phyloP scores from a whole-genome alignment of 2,113 vertebrate genomes.

The Hemicordylus capensis region DNA sequence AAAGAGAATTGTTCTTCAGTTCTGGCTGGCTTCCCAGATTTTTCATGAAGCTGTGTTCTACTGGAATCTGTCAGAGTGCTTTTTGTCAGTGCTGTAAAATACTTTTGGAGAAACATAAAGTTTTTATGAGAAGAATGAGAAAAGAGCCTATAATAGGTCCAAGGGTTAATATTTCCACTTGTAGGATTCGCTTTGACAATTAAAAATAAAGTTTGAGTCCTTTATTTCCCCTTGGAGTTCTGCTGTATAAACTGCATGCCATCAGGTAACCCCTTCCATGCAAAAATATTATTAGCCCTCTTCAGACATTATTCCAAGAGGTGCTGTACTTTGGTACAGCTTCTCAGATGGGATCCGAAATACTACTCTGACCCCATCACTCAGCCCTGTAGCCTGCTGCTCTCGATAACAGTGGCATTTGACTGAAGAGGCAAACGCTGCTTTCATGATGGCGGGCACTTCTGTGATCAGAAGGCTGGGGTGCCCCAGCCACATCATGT shows the following conservation, averaged over 20 bases:
- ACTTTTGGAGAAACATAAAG: constrained; percentile 81
- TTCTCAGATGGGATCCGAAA: too few relatives aligned
- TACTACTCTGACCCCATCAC: too few relatives aligned
- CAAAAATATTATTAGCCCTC: too few relatives aligned
- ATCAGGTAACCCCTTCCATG: not conserved
- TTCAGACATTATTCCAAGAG: too few relatives aligned
- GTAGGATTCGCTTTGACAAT: constrained; percentile 57
- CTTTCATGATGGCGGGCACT: too few relatives aligned
- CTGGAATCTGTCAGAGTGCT: constrained; percentile 76
- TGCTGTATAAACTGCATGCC: constrained; percentile 26
- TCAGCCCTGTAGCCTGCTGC: too few relatives aligned
- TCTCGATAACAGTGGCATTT: too few relatives aligned
- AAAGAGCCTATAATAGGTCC: constrained; percentile 67
- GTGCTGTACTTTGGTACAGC: too few relatives aligned
- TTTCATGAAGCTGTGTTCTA: constrained; percentile 65
- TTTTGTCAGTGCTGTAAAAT: constrained; percentile 81
- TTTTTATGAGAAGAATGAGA: constrained; percentile 81
- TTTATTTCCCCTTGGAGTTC: constrained; percentile 47
- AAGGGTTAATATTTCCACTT: constrained; percentile 74
- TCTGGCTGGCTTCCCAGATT: constrained; percentile 80
- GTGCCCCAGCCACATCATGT: too few relatives aligned
- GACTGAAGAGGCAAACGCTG: too few relatives aligned
- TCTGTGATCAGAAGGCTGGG: too few relatives aligned
- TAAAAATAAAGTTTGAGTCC: constrained; percentile 53
- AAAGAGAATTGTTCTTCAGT: constrained; percentile 67